These are phyloP conservation scores for Chrysocyon brachyurus DNA, from an alignment of 2,797 vertebrate species.

Conservation along the genomic window DNA sequence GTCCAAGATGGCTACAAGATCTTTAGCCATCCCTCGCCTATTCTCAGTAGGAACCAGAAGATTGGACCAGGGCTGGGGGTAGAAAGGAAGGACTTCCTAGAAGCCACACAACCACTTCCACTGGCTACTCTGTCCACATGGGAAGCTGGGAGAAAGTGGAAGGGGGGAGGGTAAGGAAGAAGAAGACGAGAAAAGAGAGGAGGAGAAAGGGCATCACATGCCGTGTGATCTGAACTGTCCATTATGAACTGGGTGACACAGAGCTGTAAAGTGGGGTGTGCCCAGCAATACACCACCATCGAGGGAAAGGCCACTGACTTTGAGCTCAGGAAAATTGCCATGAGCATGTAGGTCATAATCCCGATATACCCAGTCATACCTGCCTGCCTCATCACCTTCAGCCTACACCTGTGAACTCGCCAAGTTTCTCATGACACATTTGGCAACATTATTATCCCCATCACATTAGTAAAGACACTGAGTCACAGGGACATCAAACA, in stretches of 20 bases:
- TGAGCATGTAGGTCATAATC: neutral
- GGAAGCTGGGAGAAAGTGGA: neutral
- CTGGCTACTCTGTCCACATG: neutral
- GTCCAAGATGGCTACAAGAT: neutral
- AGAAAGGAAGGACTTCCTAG: neutral
- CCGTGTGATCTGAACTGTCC: neutral
- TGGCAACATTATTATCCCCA: neutral
- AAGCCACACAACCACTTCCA: neutral
- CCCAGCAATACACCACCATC: too few relatives aligned
- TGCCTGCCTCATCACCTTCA: neutral
- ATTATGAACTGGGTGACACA: neutral
- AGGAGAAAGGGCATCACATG: neutral
- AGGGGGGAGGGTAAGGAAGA: neutral
- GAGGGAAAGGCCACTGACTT: too few relatives aligned
- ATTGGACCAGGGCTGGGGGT: neutral
- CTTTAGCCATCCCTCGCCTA: neutral
- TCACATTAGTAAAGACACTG: neutral
- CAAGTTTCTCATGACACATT: neutral
- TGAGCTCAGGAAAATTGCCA: neutral
- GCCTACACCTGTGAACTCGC: neutral
- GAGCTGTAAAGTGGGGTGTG: too few relatives aligned
- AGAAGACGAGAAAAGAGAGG: neutral
- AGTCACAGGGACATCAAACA: neutral
- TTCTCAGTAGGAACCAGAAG: neutral
- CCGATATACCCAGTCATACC: rapidly evolving